Evolutionary conservation across 2,888 invertebrate genomes (phyloP), one percentile per base, ranked within the genome.

Genomic region (Luperina nickerlii): DNA sequence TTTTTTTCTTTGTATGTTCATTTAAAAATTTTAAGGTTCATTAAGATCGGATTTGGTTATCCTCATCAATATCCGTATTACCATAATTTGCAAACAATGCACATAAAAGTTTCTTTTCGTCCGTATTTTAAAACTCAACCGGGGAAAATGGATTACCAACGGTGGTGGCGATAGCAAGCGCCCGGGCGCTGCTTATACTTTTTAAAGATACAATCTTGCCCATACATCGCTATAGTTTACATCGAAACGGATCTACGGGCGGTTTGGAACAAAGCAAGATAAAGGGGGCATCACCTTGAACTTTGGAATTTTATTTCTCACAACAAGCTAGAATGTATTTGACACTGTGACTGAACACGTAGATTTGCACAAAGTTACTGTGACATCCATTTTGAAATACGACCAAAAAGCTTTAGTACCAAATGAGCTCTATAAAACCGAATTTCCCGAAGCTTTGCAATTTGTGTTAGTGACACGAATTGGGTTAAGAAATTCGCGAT

Each of bases 231-330:
- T 85, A 80, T 75, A 88, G 87, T 87, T 86, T 68, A 80, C 87
- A 83, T 76, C 68, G 68, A 85, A 75, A 78, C 86, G 86, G 87
- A 84, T 86, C 86, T 87, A 81, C 74, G 72, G 70, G 74, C 81
- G 84, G 82, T 81, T 76, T 74, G 73, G 74, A 89, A 87, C 90
- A 84, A 91, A 89, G 84, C 81, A 87, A 84, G 83, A 82, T 79
- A 84, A 81, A 84, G 62, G 32, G 83, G 76, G 73, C 87, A 87
- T 89, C 74, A 81, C 90, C 92, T 92, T 92, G 91, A 92, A 90
- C 91, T 91, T 91, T 89, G 81, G 72, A 83, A 88, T 85, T 85
- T 82, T 81, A 83, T 72, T 85, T 71, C 80, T 75, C 74, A 74
- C 79, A 69, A 70, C 51, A 84, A 79, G 78, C 74, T 81, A 88